These are phyloP conservation scores for Pipistrellus pygmaeus DNA, from an alignment of 2,797 vertebrate species.

Conservation along the genomic window DNA sequence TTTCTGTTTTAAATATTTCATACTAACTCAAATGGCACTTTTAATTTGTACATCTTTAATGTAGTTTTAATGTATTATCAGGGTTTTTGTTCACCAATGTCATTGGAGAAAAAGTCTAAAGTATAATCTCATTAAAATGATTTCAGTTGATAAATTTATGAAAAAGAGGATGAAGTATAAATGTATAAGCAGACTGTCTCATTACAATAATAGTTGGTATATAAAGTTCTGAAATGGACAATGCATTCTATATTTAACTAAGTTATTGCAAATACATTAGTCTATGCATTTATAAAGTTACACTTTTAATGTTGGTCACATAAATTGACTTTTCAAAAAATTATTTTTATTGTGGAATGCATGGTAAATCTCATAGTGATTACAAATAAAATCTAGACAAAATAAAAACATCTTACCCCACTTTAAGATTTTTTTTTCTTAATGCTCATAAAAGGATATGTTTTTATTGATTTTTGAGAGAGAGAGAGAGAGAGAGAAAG, in stretches of 20 bases:
- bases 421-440: constrained; percentile 16
- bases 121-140: constrained; percentile 4
- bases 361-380: constrained; percentile 26
- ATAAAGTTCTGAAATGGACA: constrained; percentile 45
- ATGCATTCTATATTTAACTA: neutral
- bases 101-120: constrained; percentile 13
- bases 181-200: neutral
- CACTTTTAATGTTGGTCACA: neutral
- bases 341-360: neutral
- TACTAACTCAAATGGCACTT: constrained; percentile 26
- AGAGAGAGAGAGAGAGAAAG: neutral
- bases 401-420: neutral
- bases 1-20: constrained; percentile 34
- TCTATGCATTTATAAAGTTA: neutral
- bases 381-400: constrained; percentile 54
- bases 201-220: neutral
- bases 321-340: neutral
- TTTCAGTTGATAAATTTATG: constrained; percentile 8
- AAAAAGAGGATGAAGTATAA: constrained; percentile 23
- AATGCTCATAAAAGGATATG: neutral
- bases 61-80: neutral
- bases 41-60: neutral
- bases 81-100: neutral
- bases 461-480: neutral
- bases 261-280: neutral